These are phyloP conservation scores for Matsumurasca onukii DNA, from an alignment of 1,140 invertebrate species.

Conservation along the genomic window DNA sequence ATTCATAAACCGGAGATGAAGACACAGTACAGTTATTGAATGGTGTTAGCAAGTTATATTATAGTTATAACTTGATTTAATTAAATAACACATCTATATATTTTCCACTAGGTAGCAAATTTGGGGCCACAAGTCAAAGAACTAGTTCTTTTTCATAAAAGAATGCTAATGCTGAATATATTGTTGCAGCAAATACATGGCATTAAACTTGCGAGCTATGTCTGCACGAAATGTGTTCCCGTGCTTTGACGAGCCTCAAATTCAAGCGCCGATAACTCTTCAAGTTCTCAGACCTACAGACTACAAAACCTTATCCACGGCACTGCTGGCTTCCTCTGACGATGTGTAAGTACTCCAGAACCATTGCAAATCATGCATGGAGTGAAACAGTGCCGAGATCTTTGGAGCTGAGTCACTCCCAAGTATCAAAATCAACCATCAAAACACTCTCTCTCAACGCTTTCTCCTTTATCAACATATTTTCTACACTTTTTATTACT, in stretches of 20 bases:
- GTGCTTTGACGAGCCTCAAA: conserved; percentile 64
- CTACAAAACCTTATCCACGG: neutral
- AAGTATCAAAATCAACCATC: neutral
- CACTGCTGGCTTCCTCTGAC: neutral
- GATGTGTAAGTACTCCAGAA: neutral
- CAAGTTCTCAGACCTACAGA: neutral
- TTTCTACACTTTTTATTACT: neutral
- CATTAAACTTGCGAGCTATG: conserved; percentile 60
- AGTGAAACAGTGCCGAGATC: neutral
- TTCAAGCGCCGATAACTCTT: conserved; percentile 57
- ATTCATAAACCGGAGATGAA: too few species aligned
- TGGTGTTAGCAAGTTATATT: too few species aligned
- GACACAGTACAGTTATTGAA: too few species aligned
- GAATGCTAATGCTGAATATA: too few species aligned
- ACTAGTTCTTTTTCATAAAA: too few species aligned
- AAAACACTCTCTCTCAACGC: neutral
- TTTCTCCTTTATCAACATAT: neutral
- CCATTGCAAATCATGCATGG: neutral
- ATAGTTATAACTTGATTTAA: too few species aligned
- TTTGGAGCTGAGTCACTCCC: neutral
- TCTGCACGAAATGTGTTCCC: conserved; percentile 63
- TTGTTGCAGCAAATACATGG: conserved; percentile 33
- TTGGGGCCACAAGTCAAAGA: too few species aligned
- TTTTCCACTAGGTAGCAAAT: too few species aligned
- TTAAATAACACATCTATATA: too few species aligned